Base-by-base conservation (phyloP, 2,888 invertebrate species). In the Eucriotettix oculatus region DNA sequence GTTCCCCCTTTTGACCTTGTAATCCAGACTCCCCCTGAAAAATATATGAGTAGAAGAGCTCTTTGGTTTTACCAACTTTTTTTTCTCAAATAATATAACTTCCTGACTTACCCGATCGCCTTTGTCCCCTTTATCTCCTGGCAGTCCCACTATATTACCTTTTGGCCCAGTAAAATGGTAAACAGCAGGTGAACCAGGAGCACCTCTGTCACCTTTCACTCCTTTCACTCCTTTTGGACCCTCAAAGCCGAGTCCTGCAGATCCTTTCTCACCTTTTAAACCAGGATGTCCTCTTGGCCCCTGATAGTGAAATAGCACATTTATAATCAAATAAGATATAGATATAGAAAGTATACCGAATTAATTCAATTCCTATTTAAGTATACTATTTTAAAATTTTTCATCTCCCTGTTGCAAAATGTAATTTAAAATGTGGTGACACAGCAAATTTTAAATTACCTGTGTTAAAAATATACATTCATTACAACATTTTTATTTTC, bases 231-330 rank as follows among this genome's bases (percentile, higher is more conserved):
- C 85, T 60, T 77, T 75, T 10, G 70, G 66, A 9, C 86, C 85
- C 70, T 81, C 79, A 63, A 74, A 79, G 10, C 78, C 79, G 40
- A 81, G 66, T n/a, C 82, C 82, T 74, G 77, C 77, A 54, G 76
- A 73, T 61, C 83, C 83, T 72, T 84, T 85, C 16, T 75, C 72
- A 63, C 90, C 90, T 73, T 84, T 84, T 10, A 75, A 72, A 60
- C 93, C 93, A 66, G 80, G 81, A 1, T 72, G 67, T 64, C 92
- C 92, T 57, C 77, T 72, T 9, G 78, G 76, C 58, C 92, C 92
- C 82, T 87, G 66, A 54, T 10, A 54, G 16, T 29, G 29, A 29
- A n/a, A n/a, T 29, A 29, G 29, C 2, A 52, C 52, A 52, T 10
- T 0, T 11, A 55, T 16, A 10, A 14, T 16, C 11, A 11, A n/a